These are phyloP conservation scores for Leptoclinus maculatus DNA, from an alignment of 2,797 vertebrate genomes.

Conservation along the genomic window DNA sequence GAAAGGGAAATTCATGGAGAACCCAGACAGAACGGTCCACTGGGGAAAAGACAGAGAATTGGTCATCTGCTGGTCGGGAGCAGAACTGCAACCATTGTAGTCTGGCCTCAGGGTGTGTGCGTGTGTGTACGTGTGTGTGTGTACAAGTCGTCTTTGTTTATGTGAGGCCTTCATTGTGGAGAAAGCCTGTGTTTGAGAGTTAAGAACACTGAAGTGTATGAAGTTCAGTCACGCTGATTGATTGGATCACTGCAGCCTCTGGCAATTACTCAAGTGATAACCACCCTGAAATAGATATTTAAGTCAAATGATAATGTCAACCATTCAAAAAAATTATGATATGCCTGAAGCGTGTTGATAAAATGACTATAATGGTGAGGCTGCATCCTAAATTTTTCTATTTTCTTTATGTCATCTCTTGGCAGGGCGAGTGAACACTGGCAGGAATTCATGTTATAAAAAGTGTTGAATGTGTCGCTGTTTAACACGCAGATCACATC, in stretches of 20 bases:
- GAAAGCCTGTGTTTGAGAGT: conserved; percentile 38
- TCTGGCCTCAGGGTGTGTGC: conserved; percentile 54
- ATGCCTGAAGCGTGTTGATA: conserved; percentile 54
- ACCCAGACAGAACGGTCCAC: conserved; percentile 87
- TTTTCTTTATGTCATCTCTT: conserved; percentile 41
- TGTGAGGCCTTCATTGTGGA: conserved; percentile 37
- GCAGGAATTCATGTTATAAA: conserved; percentile 17
- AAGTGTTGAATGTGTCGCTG: conserved; percentile 3
- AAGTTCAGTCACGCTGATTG: conserved; percentile 64
- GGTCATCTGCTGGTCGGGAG: conserved; percentile 82
- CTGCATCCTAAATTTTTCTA: conserved; percentile 34
- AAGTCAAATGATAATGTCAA: conserved; percentile 58
- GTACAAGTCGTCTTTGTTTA: conserved; percentile 58
- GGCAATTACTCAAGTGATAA: conserved; percentile 59
- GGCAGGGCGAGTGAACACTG: conserved; percentile 7
- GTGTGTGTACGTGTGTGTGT: conserved; percentile 26
- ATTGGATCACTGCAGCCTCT: conserved; percentile 63
- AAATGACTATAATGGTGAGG: conserved; percentile 47
- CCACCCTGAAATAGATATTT: conserved; percentile 55
- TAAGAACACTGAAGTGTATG: conserved; percentile 46
- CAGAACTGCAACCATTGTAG: conserved; percentile 77
- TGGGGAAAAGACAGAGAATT: conserved; percentile 68
- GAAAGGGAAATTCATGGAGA: conserved; percentile 94
- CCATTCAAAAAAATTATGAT: conserved; percentile 46
- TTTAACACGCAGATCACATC: conserved; percentile 56